phyloP scores from a whole-genome alignment of 2,797 vertebrate genomes.

The Pseudomugil tenellus region DNA sequence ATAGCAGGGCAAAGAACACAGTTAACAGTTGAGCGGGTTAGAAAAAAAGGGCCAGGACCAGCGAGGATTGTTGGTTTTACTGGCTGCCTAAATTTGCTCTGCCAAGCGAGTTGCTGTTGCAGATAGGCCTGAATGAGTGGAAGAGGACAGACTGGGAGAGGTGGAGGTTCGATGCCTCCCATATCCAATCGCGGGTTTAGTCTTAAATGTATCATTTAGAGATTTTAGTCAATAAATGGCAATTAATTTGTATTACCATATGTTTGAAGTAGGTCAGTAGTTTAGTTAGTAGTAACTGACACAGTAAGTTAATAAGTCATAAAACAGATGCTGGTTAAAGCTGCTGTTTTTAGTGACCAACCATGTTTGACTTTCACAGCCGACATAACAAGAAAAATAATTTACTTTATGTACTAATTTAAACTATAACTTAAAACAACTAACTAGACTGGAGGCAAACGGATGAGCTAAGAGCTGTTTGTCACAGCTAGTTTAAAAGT shows the following conservation, averaged over 20 bases:
- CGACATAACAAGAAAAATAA: background rate
- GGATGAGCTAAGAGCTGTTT: conserved; percentile 55
- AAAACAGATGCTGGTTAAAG: background rate
- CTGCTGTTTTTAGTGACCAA: background rate
- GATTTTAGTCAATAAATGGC: background rate
- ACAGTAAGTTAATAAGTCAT: no score
- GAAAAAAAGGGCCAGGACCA: conserved; percentile 85
- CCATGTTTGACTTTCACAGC: background rate
- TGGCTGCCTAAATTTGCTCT: conserved; percentile 83
- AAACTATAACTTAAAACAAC: background rate
- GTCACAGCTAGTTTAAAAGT: conserved; percentile 83
- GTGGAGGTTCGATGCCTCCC: conserved; percentile 26
- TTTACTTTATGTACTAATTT: background rate
- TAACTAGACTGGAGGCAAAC: conserved; percentile 26
- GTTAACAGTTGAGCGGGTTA: conserved; percentile 85
- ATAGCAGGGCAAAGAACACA: conserved; percentile 82
- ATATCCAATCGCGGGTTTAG: conserved; percentile 24
- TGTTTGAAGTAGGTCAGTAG: no score
- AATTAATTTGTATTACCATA: background rate
- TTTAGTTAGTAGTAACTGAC: no score
- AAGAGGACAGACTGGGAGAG: conserved; percentile 26
- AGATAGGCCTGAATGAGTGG: conserved; percentile 61
- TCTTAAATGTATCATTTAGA: conserved; percentile 8
- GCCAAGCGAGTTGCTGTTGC: conserved; percentile 74
- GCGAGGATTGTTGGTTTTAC: conserved; percentile 82